phyloP scores from a whole-genome alignment of 2,797 vertebrate species.

The Poeciliopsis infans region DNA sequence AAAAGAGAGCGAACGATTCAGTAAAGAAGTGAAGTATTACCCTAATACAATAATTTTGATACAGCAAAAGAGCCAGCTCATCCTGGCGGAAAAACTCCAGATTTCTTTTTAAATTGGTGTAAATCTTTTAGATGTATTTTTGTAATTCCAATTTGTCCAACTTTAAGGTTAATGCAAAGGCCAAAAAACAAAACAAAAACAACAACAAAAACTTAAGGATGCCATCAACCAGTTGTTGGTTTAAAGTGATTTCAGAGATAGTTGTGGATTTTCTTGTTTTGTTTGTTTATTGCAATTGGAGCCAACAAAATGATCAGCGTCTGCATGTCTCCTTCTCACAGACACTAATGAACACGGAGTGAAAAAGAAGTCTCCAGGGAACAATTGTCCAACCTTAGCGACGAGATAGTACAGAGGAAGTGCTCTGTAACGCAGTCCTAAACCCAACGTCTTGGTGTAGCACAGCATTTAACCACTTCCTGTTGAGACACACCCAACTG shows the following conservation, averaged over 20 bases:
- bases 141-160: too few species aligned
- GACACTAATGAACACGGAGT: background rate
- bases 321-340: background rate
- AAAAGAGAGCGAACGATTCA: background rate
- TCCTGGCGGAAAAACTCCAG: too few species aligned
- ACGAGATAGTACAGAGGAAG: conserved; percentile 50
- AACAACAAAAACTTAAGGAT: background rate
- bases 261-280: background rate
- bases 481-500: conserved; percentile 15
- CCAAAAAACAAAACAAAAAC: too few species aligned
- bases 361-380: background rate
- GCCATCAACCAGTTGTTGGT: background rate
- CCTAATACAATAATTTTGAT: too few species aligned
- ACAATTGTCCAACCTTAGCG: conserved; percentile 60
- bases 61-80: too few species aligned
- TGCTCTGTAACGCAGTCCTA: conserved; percentile 32
- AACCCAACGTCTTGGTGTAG: background rate
- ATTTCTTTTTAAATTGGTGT: too few species aligned
- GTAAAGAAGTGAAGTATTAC: background rate
- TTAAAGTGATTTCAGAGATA: background rate
- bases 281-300: background rate
- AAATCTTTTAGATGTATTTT: too few species aligned
- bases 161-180: background rate
- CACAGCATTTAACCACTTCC: conserved; percentile 35
- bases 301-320: background rate